Conservation (phyloP, 2,888 invertebrate species). For the Drosophila mulleri region DNA sequence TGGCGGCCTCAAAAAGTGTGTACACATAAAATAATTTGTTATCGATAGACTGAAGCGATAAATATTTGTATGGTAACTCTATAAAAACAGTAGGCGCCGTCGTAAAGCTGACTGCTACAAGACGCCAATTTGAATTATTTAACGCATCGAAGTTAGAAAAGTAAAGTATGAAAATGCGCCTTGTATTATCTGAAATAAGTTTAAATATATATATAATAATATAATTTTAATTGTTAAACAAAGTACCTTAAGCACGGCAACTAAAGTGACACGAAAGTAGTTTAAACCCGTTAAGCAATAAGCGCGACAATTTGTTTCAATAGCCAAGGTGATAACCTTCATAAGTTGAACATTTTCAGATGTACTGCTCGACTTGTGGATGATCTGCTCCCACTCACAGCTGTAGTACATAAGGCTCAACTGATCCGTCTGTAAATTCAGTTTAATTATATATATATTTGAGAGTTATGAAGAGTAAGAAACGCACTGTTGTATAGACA, state of each 20-base stretch:
- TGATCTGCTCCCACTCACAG: slow-evolving; percentile 70
- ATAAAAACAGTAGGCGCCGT: no score
- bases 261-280: slow-evolving; percentile 72
- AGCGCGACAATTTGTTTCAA: slow-evolving; percentile 66
- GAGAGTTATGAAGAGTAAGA: neutral
- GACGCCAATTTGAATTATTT: slow-evolving; percentile 3
- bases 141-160: slow-evolving; percentile 75
- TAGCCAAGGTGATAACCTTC: slow-evolving; percentile 68
- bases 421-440: slow-evolving; percentile 58
- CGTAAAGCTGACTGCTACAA: slow-evolving; percentile 27
- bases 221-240: neutral
- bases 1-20: slow-evolving; percentile 51
- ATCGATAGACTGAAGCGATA: slow-evolving; percentile 22
- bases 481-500: slow-evolving; percentile 66
- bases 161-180: slow-evolving; percentile 81
- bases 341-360: slow-evolving; percentile 68
- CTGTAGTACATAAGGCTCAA: slow-evolving; percentile 75
- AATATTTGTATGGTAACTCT: neutral
- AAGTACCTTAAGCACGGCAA: slow-evolving; percentile 65
- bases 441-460: neutral
- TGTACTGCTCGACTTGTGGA: slow-evolving; percentile 58
- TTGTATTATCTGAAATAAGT: slow-evolving; percentile 69
- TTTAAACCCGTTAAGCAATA: slow-evolving; percentile 74
- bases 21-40: neutral
- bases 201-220: neutral